phyloP scores from a whole-genome alignment of 2,888 invertebrate genomes.

The Gnatocerus cornutus region DNA sequence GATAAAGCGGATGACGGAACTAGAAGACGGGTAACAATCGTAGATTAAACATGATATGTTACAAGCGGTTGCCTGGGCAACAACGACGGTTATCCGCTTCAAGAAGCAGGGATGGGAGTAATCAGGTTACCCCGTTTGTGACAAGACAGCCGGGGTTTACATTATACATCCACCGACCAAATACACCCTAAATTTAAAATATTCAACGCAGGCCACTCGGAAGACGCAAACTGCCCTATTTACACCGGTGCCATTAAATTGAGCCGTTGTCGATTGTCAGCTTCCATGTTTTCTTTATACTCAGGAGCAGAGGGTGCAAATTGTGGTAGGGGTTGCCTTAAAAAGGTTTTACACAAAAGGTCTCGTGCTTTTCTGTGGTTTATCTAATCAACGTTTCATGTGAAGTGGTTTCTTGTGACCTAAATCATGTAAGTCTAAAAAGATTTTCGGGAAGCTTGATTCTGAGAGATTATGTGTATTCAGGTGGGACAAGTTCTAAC shows the following conservation, averaged over 20 bases:
- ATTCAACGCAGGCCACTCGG: slow-evolving; percentile 29
- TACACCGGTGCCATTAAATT: slow-evolving; percentile 51
- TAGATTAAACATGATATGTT: slow-evolving; percentile 38
- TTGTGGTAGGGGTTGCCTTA: slow-evolving; percentile 12
- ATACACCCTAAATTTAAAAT: slow-evolving; percentile 28
- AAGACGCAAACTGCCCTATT: slow-evolving; percentile 43
- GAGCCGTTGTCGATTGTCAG: slow-evolving; percentile 52
- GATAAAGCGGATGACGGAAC: slow-evolving; percentile 27
- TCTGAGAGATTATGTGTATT: background rate
- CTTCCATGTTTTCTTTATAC: slow-evolving; percentile 56
- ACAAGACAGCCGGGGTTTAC: slow-evolving; percentile 29
- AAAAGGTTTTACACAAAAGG: slow-evolving; percentile 36
- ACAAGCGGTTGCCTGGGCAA: slow-evolving; percentile 44
- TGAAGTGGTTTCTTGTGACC: background rate
- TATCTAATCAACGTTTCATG: slow-evolving; percentile 35
- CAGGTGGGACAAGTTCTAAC: no score
- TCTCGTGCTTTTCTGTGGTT: slow-evolving; percentile 18
- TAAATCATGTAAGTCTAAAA: slow-evolving; percentile 18
- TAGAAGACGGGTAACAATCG: slow-evolving; percentile 22
- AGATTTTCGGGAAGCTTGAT: slow-evolving; percentile 6
- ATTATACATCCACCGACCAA: slow-evolving; percentile 33
- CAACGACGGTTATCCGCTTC: slow-evolving; percentile 43
- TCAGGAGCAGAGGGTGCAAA: slow-evolving; percentile 29
- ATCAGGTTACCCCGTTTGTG: slow-evolving; percentile 46
- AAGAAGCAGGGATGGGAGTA: slow-evolving; percentile 40